Evolutionary conservation across 1,140 invertebrate species (phyloP), one percentile per base, ranked within the genome.

Genomic region (Sweltsa coloradensis): DNA sequence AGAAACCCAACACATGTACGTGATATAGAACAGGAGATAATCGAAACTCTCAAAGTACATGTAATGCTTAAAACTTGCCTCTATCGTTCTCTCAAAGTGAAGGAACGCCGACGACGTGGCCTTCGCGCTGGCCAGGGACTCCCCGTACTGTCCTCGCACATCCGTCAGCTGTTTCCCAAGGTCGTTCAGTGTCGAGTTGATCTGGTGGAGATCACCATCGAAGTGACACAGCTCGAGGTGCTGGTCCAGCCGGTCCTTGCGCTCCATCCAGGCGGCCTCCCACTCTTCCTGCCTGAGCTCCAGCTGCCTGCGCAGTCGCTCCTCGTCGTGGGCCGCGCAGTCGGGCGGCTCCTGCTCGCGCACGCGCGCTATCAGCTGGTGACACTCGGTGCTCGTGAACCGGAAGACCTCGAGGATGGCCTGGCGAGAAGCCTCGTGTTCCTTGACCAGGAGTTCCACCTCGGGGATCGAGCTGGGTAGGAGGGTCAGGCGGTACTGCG

Each of bases 31-130:
- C n/a, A n/a, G n/a, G n/a, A n/a, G n/a, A n/a, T n/a, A n/a, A n/a
- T n/a, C n/a, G n/a, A n/a, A n/a, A 11, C n/a, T 31, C 29, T 11
- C n/a, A 31, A 31, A 31, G 29, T 31, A n/a, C n/a, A 9, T 9
- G 16, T 22, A 40, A 51, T 34, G 18, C 16, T 14, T 18, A 25
- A 46, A 11, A 67, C 62, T 71, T 68, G 87, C 84, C 68, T 79
- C 69, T 53, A 89, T 78, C 39, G 83, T 88, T 65, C 78, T 78
- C 65, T 89, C 82, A 61, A 89, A 89, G 52, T 85, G 77, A 39
- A 71, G 69, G 60, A 87, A 89, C 34, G 81, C 77, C 43, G 75
- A 66, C 7, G 81, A 79, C 43, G 79, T 80, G 36, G 78, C 73
- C 60, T 75, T 77, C 1, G 82, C 81, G 26, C 77, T 70, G 7